Conservation (phyloP, 1,140 invertebrate genomes). For the Latrodectus geometricus region DNA sequence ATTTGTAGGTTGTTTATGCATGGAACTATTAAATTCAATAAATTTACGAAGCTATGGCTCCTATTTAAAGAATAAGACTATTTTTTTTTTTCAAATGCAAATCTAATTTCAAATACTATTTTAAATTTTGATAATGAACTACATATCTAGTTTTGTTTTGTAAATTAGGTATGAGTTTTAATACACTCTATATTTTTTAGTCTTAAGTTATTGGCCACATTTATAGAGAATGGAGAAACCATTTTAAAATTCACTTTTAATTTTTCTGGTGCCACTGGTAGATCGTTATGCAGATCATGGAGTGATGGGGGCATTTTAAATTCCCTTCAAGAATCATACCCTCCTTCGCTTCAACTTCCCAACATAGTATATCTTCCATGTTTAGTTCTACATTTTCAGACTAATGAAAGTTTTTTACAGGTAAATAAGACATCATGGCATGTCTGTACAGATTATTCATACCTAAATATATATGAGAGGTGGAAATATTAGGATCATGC, state of each 20-base stretch:
- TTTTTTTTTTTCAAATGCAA: no score
- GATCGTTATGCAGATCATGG: background rate
- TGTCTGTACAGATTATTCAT: slow-evolving; percentile 1
- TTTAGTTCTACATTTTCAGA: background rate
- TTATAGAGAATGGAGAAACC: no score
- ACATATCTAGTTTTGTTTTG: background rate
- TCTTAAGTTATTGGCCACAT: no score
- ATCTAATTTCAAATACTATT: no score
- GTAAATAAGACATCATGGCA: background rate
- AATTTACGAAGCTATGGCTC: background rate
- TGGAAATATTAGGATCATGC: background rate
- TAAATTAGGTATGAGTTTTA: background rate
- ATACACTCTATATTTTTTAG: no score
- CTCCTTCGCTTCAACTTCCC: background rate
- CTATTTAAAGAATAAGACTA: background rate
- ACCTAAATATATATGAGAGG: background rate
- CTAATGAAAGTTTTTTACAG: background rate
- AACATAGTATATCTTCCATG: background rate
- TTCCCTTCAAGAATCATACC: background rate
- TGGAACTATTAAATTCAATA: no score
- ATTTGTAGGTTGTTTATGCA: no score
- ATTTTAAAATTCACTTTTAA: background rate
- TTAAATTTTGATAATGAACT: no score
- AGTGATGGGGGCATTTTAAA: background rate
- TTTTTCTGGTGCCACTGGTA: background rate